These are phyloP conservation scores for Mantis religiosa DNA, from an alignment of 2,888 invertebrate genomes.

Conservation along the genomic window DNA sequence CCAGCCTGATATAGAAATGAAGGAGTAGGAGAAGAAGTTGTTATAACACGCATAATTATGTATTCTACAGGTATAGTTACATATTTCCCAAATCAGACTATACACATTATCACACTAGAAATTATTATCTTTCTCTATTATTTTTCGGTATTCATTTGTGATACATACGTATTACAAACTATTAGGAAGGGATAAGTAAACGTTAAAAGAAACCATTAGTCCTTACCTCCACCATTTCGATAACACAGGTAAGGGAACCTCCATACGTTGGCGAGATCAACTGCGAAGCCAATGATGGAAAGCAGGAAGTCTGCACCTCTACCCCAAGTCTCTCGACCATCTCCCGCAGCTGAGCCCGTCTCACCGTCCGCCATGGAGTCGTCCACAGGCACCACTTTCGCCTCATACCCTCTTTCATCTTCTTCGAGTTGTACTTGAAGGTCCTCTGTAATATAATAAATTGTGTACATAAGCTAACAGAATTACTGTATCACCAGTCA, in stretches of 20 bases:
- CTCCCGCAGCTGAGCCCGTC: conserved; percentile 26
- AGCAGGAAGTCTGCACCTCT: conserved; percentile 76
- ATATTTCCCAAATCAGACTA: too few relatives aligned
- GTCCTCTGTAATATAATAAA: conserved; percentile 38
- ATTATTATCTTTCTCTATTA: too few relatives aligned
- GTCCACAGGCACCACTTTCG: conserved; percentile 9
- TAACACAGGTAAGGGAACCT: conserved; percentile 75
- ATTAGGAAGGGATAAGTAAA: too few relatives aligned
- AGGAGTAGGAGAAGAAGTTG: too few relatives aligned
- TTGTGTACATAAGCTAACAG: too few relatives aligned
- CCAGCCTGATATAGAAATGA: too few relatives aligned
- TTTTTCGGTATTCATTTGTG: too few relatives aligned
- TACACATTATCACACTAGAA: too few relatives aligned
- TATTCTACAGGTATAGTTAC: too few relatives aligned
- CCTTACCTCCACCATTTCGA: conserved; percentile 69
- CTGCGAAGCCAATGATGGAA: conserved; percentile 81
- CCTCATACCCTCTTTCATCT: conserved; percentile 28
- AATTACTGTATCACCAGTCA: too few relatives aligned
- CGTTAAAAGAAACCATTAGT: neutral
- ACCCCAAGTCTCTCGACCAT: conserved; percentile 73
- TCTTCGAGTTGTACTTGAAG: conserved; percentile 39
- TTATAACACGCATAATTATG: too few relatives aligned
- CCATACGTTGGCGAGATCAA: conserved; percentile 85
- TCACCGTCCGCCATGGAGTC: neutral
- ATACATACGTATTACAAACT: too few relatives aligned